These are phyloP conservation scores for Eucidaris tribuloides DNA, from an alignment of 35 echinoderm and acorn worm species.

Conservation along the genomic window DNA sequence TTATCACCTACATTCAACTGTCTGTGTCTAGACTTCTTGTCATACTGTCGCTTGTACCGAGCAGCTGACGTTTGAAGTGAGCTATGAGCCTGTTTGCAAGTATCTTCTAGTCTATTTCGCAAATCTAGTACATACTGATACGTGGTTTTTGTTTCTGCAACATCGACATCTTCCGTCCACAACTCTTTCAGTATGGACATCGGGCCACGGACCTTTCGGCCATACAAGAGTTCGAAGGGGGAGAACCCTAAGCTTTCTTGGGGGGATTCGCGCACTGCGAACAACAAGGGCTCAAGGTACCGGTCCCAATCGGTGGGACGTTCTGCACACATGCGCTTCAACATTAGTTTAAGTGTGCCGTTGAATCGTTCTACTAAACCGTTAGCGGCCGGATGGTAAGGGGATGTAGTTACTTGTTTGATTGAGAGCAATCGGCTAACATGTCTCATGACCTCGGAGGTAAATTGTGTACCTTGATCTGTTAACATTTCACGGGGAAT, in stretches of 20 bases:
- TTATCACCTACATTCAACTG: conserved; percentile 30
- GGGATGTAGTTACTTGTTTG: conserved; percentile 37
- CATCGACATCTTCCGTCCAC: conserved; percentile 38
- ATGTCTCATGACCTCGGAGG: conserved; percentile 55
- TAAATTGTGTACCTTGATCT: conserved; percentile 55
- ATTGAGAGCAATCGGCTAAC: conserved; percentile 58
- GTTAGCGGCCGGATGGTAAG: conserved; percentile 65
- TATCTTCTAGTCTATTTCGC: conserved; percentile 21
- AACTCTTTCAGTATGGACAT: conserved; percentile 65
- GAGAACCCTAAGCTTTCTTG: conserved; percentile 50
- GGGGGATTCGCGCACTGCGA: conserved; percentile 48
- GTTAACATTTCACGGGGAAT: conserved; percentile 58
- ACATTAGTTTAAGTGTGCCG: conserved; percentile 55
- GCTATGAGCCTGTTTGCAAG: conserved; percentile 21
- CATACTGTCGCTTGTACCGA: conserved; percentile 15
- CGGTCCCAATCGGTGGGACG: conserved; percentile 53
- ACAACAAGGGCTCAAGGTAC: conserved; percentile 49
- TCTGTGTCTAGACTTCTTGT: conserved; percentile 24
- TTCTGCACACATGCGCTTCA: conserved; percentile 50
- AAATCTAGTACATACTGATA: conserved; percentile 60
- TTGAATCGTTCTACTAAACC: conserved; percentile 61
- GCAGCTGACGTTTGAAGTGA: background rate
- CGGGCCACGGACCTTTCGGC: conserved; percentile 47
- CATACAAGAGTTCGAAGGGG: conserved; percentile 64
- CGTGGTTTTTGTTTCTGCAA: conserved; percentile 1